Conservation (phyloP, 2,888 invertebrate genomes). For the Eudasyphora cyanicolor region DNA sequence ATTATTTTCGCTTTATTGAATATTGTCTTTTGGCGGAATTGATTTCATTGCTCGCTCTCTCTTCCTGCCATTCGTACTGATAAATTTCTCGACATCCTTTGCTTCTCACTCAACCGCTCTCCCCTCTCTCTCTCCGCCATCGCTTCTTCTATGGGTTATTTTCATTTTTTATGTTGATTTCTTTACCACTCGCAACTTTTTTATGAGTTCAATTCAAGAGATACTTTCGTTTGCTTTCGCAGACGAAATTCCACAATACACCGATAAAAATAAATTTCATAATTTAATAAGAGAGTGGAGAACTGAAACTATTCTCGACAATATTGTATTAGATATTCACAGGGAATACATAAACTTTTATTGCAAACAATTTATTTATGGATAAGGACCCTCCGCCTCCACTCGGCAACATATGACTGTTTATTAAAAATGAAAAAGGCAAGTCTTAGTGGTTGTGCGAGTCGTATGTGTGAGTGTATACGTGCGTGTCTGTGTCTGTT, state of each 20-base stretch:
- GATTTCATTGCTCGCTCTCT: slow-evolving; percentile 39
- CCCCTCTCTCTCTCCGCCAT: slow-evolving; percentile 9
- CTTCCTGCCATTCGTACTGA: slow-evolving; percentile 29
- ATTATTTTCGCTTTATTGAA: slow-evolving; percentile 62
- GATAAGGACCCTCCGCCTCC: slow-evolving; percentile 3
- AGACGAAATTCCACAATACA: slow-evolving; percentile 5
- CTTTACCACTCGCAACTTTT: slow-evolving; percentile 45
- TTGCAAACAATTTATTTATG: slow-evolving; percentile 56
- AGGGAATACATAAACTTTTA: slow-evolving; percentile 54
- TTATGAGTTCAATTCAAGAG: slow-evolving; percentile 35
- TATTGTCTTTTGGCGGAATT: slow-evolving; percentile 54
- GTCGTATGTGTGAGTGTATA: neutral
- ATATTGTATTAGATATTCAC: slow-evolving; percentile 55
- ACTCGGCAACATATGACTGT: slow-evolving; percentile 52
- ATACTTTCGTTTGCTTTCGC: slow-evolving; percentile 1
- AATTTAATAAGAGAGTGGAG: slow-evolving; percentile 50
- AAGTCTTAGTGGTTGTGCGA: no score
- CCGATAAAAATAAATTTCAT: slow-evolving; percentile 36
- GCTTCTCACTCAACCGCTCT: slow-evolving; percentile 2
- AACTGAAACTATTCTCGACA: slow-evolving; percentile 49
- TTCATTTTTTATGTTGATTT: slow-evolving; percentile 43
- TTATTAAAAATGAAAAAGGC: slow-evolving; percentile 53
- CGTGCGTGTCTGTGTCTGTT: neutral
- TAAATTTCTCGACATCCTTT: slow-evolving; percentile 19
- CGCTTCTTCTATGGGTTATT: neutral